These are phyloP conservation scores for Echeneis naucrates DNA, from an alignment of 2,797 vertebrate species.

Conservation along the genomic window DNA sequence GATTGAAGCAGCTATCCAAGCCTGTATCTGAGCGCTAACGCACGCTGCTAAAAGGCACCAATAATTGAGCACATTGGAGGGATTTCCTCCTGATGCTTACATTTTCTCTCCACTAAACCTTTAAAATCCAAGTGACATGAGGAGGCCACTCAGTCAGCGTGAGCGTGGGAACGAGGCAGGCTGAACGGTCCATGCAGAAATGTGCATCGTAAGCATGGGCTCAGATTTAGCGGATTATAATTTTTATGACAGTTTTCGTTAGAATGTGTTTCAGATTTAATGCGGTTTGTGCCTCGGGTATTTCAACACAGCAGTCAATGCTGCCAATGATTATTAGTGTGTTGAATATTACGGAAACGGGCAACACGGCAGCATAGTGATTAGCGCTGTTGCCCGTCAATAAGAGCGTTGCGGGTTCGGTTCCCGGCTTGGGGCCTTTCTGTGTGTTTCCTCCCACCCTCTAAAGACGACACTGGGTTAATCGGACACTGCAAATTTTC, in stretches of 20 bases:
- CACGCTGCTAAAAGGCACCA: constrained; percentile 57
- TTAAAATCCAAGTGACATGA: constrained; percentile 59
- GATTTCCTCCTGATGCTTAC: constrained; percentile 61
- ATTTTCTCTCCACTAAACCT: constrained; percentile 64
- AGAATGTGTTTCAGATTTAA: constrained; percentile 35
- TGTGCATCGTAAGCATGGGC: constrained; percentile 37
- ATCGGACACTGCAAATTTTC: no score
- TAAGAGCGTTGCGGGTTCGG: no score
- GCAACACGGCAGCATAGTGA: no score
- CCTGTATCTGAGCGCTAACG: constrained; percentile 49
- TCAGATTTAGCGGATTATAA: constrained; percentile 37
- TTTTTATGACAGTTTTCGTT: constrained; percentile 43
- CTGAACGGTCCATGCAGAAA: constrained; percentile 38
- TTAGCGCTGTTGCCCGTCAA: no score
- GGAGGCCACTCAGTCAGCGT: constrained; percentile 16
- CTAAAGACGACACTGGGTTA: no score
- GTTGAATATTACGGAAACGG: constrained; percentile 32
- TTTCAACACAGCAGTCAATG: constrained; percentile 21
- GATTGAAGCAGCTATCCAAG: constrained; percentile 61
- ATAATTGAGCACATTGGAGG: constrained; percentile 63
- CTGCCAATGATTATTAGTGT: constrained; percentile 28
- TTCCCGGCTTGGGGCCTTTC: no score
- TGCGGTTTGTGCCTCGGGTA: constrained; percentile 17
- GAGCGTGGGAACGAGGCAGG: constrained; percentile 8
- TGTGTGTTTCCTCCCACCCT: no score